phyloP scores from a whole-genome alignment of 1,140 invertebrate genomes.

The Frieseomelitta varia region DNA sequence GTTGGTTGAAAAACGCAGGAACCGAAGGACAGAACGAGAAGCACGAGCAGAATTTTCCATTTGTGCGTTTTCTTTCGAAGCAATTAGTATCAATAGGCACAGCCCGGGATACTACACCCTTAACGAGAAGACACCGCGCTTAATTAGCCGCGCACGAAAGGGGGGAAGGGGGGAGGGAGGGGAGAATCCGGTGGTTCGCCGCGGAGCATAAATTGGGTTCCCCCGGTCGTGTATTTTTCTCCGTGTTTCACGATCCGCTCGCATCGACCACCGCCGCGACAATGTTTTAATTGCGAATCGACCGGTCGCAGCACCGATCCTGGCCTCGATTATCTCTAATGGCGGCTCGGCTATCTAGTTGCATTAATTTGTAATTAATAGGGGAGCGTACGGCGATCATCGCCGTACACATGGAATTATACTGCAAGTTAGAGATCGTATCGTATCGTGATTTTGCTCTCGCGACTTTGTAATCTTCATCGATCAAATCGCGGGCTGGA shows the following conservation, averaged over 20 bases:
- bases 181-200: neutral
- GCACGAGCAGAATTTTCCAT: neutral
- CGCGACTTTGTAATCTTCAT: constrained; percentile 40
- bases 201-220: constrained; percentile 30
- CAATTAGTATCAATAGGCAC: constrained; percentile 25
- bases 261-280: constrained; percentile 22
- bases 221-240: neutral
- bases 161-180: too few relatives aligned
- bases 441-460: constrained; percentile 4
- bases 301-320: neutral
- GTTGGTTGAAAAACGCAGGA: too few relatives aligned
- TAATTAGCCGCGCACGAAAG: constrained; percentile 4
- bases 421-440: constrained; percentile 60
- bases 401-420: constrained; percentile 55
- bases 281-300: constrained; percentile 42
- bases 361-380: constrained; percentile 78
- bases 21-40: neutral
- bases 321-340: constrained; percentile 72
- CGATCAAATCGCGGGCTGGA: neutral
- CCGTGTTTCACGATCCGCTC: constrained; percentile 11
- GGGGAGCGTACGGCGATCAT: constrained; percentile 23
- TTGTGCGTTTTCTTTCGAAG: constrained; percentile 4
- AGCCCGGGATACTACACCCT: constrained; percentile 1
- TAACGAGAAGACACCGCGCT: constrained; percentile 14
- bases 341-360: constrained; percentile 68